A percentile compares a stretch with the other conserved stretches of the same genome.
These are phyloP conservation scores for Pseudomyrmex concolor DNA, from an alignment of 1,140 invertebrate species.

Conservation along the genomic window DNA sequence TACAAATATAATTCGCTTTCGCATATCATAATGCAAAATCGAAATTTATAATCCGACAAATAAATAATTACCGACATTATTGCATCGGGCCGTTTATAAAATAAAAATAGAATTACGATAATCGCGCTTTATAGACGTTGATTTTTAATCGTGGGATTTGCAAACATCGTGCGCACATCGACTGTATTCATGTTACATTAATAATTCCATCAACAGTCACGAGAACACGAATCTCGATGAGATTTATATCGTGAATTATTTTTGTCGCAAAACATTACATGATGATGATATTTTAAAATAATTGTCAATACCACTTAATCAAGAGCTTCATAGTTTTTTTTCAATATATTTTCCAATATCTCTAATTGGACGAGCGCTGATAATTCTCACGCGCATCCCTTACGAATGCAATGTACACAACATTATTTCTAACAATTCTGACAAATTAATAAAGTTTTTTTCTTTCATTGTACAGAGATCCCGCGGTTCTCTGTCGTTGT, in stretches of 20 bases:
- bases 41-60: neutral
- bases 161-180: neutral
- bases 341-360: neutral
- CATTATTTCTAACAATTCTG: neutral
- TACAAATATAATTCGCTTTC: too few relatives aligned
- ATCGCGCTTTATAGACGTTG: conserved; percentile 1
- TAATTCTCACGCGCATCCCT: neutral
- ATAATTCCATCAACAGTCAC: conserved; percentile 11
- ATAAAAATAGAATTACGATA: neutral
- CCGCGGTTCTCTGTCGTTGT: neutral
- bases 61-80: conserved; percentile 8
- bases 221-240: neutral
- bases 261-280: neutral
- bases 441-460: conserved; percentile 30
- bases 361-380: conserved; percentile 14
- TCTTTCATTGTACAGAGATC: conserved; percentile 15
- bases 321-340: conserved; percentile 1
- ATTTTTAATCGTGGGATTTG: conserved; percentile 27
- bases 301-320: conserved; percentile 24
- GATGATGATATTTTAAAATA: conserved; percentile 6
- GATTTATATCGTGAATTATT: conserved; percentile 13
- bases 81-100: conserved; percentile 9
- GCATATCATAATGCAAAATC: neutral
- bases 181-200: conserved; percentile 28
- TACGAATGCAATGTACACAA: neutral